Conservation (phyloP, 1,140 invertebrate species). For the Harlomillsia oculata region DNA sequence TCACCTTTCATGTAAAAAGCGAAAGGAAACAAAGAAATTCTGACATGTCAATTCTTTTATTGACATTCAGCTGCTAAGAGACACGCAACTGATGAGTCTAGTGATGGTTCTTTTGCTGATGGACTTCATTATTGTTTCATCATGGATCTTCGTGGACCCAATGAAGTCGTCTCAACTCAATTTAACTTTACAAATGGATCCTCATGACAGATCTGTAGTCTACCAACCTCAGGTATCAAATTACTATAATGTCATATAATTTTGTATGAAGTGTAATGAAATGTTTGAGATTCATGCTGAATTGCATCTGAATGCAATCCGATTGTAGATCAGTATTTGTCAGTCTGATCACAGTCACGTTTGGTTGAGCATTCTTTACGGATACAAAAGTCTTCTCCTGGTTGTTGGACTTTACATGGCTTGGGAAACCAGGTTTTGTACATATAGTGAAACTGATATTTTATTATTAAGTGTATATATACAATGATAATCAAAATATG, state of each 20-base stretch:
- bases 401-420: conserved; percentile 91
- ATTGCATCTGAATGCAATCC: background rate
- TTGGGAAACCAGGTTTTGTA: conserved; percentile 74
- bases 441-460: conserved; percentile 2
- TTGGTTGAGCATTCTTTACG: conserved; percentile 77
- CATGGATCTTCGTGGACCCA: conserved; percentile 72
- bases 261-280: background rate
- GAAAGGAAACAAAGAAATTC: no score
- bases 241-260: background rate
- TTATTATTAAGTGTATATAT: no score
- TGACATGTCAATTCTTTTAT: no score
- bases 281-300: no score
- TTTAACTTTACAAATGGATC: conserved; percentile 66
- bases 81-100: conserved; percentile 68
- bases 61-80: conserved; percentile 58
- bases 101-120: conserved; percentile 66
- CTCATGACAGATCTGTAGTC: conserved; percentile 63
- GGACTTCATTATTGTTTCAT: conserved; percentile 63
- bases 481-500: no score
- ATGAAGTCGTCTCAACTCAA: conserved; percentile 74
- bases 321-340: conserved; percentile 69
- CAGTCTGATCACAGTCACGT: conserved; percentile 71
- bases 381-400: conserved; percentile 76
- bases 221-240: conserved; percentile 69
- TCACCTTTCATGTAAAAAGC: no score